Base-by-base conservation (phyloP, 2,113 vertebrate species). In the Oreochromis niloticus region DNA sequence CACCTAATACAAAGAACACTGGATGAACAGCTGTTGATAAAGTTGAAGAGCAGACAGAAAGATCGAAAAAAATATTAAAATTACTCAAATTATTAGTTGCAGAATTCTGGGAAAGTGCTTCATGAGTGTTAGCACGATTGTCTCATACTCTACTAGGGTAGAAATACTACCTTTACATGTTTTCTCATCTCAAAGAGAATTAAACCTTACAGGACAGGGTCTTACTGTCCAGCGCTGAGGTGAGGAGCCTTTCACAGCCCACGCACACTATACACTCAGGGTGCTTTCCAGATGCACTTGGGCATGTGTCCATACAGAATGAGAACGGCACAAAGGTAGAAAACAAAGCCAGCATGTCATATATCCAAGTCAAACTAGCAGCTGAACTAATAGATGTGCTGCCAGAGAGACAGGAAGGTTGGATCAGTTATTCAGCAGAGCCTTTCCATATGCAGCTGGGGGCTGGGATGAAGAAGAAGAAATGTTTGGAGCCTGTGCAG, bases 301-400 rank as follows among this genome's bases (percentile, higher is more conserved):
- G 59, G 55, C 50, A 79, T 81, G 78, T 43, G 48, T 82, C 81
- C 71, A 79, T 32, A 66, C 22, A 36, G 59, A 87, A 85, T 68
- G 24, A 82, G 56, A 83, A 36, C 68, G 7, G 41, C n/a, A 75
- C 61, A 82, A 80, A 90, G 80, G 88, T 90, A 80, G 43, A 82
- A 57, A 80, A 41, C 54, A 80, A 81, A 63, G 78, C 50, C 86
- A 83, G 90, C 52, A 19, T 56, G 87, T 90, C 68, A 87, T 89
- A 19, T 55, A 56, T 89, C 84, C 56, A 82, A 80, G 73, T 92
- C 83, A 80, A 73, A 39, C 46, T 55, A 22, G 68, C 91, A 94
- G 91, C 92, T 94, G 91, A 93, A 89, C 85, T 85, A 94, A 93
- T 63, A 94, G 84, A 94, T 92, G 68, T 86, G 39, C 86, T 89